Evolutionary conservation across 2,113 vertebrate genomes (phyloP).

Genomic region (Herpailurus yagouaroundi): DNA sequence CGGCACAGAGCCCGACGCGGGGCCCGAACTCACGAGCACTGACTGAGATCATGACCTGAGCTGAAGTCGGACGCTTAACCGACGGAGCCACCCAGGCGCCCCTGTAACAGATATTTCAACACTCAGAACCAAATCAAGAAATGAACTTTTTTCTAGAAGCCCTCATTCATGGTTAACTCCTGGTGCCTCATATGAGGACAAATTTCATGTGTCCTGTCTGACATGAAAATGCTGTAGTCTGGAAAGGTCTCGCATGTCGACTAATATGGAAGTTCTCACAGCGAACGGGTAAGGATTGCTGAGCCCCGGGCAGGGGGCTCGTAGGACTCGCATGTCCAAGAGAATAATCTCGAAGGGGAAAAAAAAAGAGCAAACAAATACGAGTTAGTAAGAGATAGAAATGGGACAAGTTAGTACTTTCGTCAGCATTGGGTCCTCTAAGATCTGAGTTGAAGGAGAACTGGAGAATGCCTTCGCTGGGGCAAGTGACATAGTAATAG

Average conservation of each 20-base stretch:
- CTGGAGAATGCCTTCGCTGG: not conserved
- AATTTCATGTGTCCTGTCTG: not conserved
- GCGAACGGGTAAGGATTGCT: not conserved
- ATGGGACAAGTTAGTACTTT: not conserved
- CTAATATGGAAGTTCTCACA: not conserved
- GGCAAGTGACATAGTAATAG: not conserved
- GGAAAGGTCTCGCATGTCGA: not conserved
- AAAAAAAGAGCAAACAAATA: conserved; percentile 3
- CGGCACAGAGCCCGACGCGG: too few species aligned
- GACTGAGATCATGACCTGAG: too few species aligned
- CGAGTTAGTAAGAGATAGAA: not conserved
- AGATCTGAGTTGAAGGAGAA: not conserved
- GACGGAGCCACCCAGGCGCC: too few species aligned
- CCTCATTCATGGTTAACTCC: not conserved
- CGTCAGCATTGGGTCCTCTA: not conserved
- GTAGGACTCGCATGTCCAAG: not conserved
- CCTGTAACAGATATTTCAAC: not conserved
- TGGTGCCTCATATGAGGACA: not conserved
- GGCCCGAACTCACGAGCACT: too few species aligned
- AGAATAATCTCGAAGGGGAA: not conserved
- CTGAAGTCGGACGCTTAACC: too few species aligned
- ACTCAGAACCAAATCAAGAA: conserved; percentile 19
- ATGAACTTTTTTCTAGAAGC: not conserved
- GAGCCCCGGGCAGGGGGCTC: not conserved
- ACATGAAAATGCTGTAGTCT: not conserved